Evolutionary conservation across 2,888 invertebrate genomes (phyloP).

Genomic region (Gasteruption jaculator): DNA sequence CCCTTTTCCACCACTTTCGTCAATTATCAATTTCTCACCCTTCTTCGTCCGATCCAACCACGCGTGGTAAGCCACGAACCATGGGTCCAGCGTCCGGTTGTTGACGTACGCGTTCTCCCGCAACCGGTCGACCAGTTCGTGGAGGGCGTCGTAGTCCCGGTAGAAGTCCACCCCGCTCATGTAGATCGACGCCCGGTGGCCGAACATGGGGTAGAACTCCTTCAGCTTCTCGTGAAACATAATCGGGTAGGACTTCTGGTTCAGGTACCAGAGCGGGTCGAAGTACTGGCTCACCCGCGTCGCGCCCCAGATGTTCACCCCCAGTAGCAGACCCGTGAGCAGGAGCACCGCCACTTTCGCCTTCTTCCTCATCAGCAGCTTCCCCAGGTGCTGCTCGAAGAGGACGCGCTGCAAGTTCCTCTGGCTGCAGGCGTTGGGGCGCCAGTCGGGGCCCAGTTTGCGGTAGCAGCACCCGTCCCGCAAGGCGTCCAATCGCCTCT

Average conservation of each 20-base stretch:
- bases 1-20: too few relatives aligned
- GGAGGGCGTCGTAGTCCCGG: slow-evolving; percentile 37
- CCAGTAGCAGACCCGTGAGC: slow-evolving; percentile 39
- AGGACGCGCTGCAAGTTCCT: slow-evolving; percentile 44
- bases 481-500: slow-evolving; percentile 42
- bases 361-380: slow-evolving; percentile 43
- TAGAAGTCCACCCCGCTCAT: slow-evolving; percentile 46
- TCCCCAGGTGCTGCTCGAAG: slow-evolving; percentile 48
- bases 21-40: too few relatives aligned
- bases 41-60: slow-evolving; percentile 35
- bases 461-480: slow-evolving; percentile 45
- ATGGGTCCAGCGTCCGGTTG: slow-evolving; percentile 42
- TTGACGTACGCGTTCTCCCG: slow-evolving; percentile 43
- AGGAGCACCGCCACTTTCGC: slow-evolving; percentile 47
- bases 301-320: slow-evolving; percentile 44
- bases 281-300: slow-evolving; percentile 47
- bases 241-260: slow-evolving; percentile 47
- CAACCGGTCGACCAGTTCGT: slow-evolving; percentile 33
- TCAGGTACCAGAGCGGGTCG: slow-evolving; percentile 48
- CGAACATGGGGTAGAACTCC: slow-evolving; percentile 44
- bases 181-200: slow-evolving; percentile 44
- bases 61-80: slow-evolving; percentile 42
- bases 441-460: slow-evolving; percentile 40
- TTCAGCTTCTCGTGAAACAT: slow-evolving; percentile 42
- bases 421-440: slow-evolving; percentile 50